These are phyloP conservation scores for Huso huso DNA, from an alignment of 2,797 vertebrate genomes.

Conservation along the genomic window DNA sequence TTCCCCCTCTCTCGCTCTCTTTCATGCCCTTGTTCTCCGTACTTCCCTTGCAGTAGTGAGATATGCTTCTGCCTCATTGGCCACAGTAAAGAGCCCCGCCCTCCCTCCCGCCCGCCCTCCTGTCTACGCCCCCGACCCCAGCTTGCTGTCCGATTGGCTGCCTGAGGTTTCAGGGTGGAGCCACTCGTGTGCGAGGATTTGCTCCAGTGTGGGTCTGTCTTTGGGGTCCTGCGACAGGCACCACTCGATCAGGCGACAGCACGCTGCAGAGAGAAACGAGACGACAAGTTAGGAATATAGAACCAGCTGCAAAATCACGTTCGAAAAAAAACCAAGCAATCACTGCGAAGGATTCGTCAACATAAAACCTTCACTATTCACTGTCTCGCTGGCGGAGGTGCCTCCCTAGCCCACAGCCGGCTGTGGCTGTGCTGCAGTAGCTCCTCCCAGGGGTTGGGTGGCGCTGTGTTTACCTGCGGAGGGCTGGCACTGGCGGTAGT, in stretches of 20 bases:
- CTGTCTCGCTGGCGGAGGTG: not conserved
- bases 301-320: not conserved
- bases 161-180: constrained; percentile 13
- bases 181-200: constrained; percentile 35
- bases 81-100: too few species aligned
- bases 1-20: too few species aligned
- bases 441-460: not conserved
- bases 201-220: constrained; percentile 32
- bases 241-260: constrained; percentile 34
- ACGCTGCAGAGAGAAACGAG: constrained; percentile 21
- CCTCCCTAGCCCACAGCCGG: not conserved
- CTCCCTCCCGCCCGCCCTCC: constrained; percentile 23
- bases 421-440: too few species aligned
- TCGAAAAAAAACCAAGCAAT: too few species aligned
- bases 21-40: too few species aligned
- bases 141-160: constrained; percentile 12
- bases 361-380: not conserved
- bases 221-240: constrained; percentile 32
- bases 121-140: constrained; percentile 19
- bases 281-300: not conserved
- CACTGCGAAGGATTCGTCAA: too few species aligned
- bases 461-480: constrained; percentile 26
- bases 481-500: constrained; percentile 27
- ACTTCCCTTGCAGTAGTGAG: too few species aligned
- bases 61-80: too few species aligned